A percentile compares a stretch with the other conserved stretches of the same genome.
Evolutionary conservation across 1,140 invertebrate genomes (phyloP).

Genomic region (Latrodectus geometricus): DNA sequence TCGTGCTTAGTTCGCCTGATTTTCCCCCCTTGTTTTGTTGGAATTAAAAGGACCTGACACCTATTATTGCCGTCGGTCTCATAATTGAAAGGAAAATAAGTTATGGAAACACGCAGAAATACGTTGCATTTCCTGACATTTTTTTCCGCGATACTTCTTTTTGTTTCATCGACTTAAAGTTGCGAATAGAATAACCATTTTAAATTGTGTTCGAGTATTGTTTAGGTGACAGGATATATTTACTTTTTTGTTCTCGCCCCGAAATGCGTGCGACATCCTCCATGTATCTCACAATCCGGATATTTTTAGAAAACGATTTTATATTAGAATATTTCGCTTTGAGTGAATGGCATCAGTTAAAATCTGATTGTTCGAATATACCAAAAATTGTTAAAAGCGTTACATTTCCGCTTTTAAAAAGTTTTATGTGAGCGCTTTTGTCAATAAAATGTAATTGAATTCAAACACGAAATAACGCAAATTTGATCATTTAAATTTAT

Average conservation of each 20-base stretch:
- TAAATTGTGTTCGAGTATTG: conserved; percentile 12
- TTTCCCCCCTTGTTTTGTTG: neutral
- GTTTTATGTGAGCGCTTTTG: no score
- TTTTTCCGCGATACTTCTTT: conserved; percentile 4
- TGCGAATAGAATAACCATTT: conserved; percentile 1
- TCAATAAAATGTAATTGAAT: no score
- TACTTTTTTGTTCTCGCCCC: conserved; percentile 2
- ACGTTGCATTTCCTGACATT: conserved; percentile 23
- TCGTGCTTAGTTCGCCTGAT: neutral
- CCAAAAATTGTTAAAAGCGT: neutral
- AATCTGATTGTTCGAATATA: neutral
- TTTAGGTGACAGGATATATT: conserved; percentile 19
- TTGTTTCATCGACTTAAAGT: conserved; percentile 12
- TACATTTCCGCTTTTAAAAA: neutral
- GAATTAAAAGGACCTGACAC: conserved; percentile 21
- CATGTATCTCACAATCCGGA: conserved; percentile 7
- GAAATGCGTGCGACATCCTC: conserved; percentile 5
- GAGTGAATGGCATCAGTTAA: neutral
- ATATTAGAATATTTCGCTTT: neutral
- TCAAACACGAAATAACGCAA: no score
- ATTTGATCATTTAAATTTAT: no score
- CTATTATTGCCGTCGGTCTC: neutral
- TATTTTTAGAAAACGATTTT: conserved; percentile 25
- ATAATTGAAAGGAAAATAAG: conserved; percentile 33
- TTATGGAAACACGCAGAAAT: conserved; percentile 20